These are phyloP conservation scores for Cacoxenus indagator DNA, from an alignment of 2,888 invertebrate species.

Conservation along the genomic window DNA sequence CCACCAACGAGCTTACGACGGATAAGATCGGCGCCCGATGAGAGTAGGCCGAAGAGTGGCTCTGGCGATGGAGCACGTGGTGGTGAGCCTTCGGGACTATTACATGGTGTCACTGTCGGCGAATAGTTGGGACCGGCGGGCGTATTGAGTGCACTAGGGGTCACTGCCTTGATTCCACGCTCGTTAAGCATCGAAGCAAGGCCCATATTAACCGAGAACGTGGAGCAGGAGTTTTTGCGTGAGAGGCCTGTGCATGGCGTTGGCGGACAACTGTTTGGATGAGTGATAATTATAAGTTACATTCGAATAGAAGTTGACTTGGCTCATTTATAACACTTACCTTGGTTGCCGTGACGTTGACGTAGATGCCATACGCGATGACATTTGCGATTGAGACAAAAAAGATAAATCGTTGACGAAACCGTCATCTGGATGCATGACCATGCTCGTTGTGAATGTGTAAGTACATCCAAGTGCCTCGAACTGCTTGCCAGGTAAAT, in stretches of 20 bases:
- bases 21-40: conserved; percentile 78
- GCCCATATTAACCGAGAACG: conserved; percentile 79
- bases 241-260: conserved; percentile 75
- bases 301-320: not conserved
- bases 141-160: conserved; percentile 78
- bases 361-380: conserved; percentile 78
- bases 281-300: not conserved
- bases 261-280: conserved; percentile 63
- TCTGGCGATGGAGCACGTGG: conserved; percentile 71
- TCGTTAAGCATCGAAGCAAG: conserved; percentile 84
- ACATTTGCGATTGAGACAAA: conserved; percentile 77
- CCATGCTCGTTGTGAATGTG: conserved; percentile 89
- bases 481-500: conserved; percentile 82
- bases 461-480: conserved; percentile 85
- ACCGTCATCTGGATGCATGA: conserved; percentile 91
- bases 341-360: conserved; percentile 73
- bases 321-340: conserved; percentile 50
- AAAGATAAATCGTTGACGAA: conserved; percentile 75
- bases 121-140: conserved; percentile 78
- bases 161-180: conserved; percentile 81
- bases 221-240: conserved; percentile 84
- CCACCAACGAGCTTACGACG: conserved; percentile 76
- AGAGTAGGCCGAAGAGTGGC: conserved; percentile 73
- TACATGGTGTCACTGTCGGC: conserved; percentile 90
- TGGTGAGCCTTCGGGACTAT: conserved; percentile 81